Percentiles rank a stretch among this genome's conserved stretches.
These are phyloP conservation scores for Ammodramus savannarum DNA, from an alignment of 2,113 vertebrate species.

Conservation along the genomic window DNA sequence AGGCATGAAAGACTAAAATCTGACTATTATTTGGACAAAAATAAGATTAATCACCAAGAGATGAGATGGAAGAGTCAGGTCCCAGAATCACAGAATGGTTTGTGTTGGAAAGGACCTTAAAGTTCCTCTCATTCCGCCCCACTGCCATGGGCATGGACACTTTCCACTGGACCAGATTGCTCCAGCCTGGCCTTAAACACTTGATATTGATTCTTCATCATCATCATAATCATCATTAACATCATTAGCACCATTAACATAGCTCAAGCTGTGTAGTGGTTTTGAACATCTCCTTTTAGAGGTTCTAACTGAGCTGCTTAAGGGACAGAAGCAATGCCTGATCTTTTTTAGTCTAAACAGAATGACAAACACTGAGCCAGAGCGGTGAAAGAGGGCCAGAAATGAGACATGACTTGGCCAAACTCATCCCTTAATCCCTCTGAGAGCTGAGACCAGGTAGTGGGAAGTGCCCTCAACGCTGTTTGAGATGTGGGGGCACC, in stretches of 20 bases:
- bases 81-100: background rate
- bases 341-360: background rate
- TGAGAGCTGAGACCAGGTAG: background rate
- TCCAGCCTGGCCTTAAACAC: background rate
- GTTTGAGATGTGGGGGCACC: background rate
- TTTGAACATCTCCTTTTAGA: background rate
- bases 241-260: background rate
- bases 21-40: background rate
- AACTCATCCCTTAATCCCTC: background rate
- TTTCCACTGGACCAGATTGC: background rate
- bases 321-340: background rate
- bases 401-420: background rate
- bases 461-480: rapidly evolving
- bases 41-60: background rate
- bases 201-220: background rate
- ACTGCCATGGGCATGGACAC: background rate
- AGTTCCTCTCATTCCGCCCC: background rate
- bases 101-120: background rate
- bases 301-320: background rate
- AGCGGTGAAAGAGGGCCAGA: background rate
- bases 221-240: background rate
- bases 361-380: background rate
- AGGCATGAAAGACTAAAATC: background rate
- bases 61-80: background rate
- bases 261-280: background rate